Base-by-base conservation (phyloP, 1,140 invertebrate species). In the Drosophila erecta region DNA sequence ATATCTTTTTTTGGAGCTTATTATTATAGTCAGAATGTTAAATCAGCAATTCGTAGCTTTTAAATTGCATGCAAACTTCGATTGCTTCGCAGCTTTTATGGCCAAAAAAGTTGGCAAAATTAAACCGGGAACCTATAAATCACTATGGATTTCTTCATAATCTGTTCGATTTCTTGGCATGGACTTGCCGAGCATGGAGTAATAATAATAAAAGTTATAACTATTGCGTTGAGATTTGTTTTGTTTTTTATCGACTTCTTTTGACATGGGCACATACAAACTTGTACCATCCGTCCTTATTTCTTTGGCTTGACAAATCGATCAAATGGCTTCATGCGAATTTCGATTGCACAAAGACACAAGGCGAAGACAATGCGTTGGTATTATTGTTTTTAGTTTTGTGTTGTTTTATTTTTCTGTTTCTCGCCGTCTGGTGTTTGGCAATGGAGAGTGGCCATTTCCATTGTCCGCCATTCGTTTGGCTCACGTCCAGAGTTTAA, bases 251-350 rank as follows among this genome's bases (percentile, higher is more conserved):
- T 3, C 30, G 30, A 8, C 30, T 17, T 41, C 4, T 30, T 41
- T 22, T 35, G 22, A 27, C 24, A 27, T 47, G 35, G 8, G 24
- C 41, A 61, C 30, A 65, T n/a, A 60, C 30, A 65, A 11, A 60
- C 49, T 17, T 17, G 24, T 38, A 41, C 20, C 14, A 12, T 15
- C 14, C 30, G 35, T 61, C 47, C 15, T 17, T 22, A 24, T 41
- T 30, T 67, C 22, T 50, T 20, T 71, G 53, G 65, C 51, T 51
- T 72, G 69, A 72, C 69, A 72, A 72, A 72, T 72, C 69, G 60
- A 72, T 72, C 67, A 38, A 72, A 53, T 35, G 66, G 67, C 69
- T 72, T 72, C 47, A 71, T 71, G 69, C 69, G 46, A 72, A 70
- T 40, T 72, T 72, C 67, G 69, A 72, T 72, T 72, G 69, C 69